Evolutionary conservation across 2,113 vertebrate species (phyloP).

Genomic region (Vidua macroura): DNA sequence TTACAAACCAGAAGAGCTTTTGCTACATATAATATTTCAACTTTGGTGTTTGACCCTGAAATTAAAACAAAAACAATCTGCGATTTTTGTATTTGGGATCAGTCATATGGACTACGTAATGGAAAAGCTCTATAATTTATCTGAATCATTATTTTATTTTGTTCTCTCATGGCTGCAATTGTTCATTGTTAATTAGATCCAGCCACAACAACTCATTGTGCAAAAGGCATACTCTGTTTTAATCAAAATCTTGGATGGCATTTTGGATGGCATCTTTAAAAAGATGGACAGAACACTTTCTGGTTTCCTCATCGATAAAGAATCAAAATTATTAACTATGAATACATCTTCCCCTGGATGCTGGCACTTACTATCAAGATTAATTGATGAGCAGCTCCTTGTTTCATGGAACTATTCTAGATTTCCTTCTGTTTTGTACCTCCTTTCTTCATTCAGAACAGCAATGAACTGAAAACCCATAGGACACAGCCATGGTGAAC

Average conservation of each 20-base stretch:
- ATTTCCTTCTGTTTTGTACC: neutral
- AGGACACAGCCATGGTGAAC: neutral
- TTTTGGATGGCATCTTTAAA: constrained; percentile 40
- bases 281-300: constrained; percentile 5
- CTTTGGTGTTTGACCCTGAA: neutral
- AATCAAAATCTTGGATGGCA: constrained; percentile 27
- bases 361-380: neutral
- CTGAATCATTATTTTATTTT: constrained; percentile 38
- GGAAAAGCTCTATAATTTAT: constrained; percentile 43
- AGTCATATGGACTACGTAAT: constrained; percentile 2
- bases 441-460: neutral
- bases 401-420: neutral
- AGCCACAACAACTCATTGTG: constrained; percentile 37
- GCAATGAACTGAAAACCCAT: neutral
- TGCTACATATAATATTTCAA: neutral
- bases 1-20: neutral
- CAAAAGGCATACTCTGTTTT: constrained; percentile 41
- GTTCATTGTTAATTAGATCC: constrained; percentile 53
- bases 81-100: neutral
- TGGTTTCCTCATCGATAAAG: neutral
- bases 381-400: neutral
- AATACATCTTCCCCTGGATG: neutral
- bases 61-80: neutral
- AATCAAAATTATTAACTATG: constrained; percentile 24
- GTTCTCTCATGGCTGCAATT: constrained; percentile 12